These are phyloP conservation scores for Eurystomus glaucurus DNA, from an alignment of 2,797 vertebrate species.

Conservation along the genomic window DNA sequence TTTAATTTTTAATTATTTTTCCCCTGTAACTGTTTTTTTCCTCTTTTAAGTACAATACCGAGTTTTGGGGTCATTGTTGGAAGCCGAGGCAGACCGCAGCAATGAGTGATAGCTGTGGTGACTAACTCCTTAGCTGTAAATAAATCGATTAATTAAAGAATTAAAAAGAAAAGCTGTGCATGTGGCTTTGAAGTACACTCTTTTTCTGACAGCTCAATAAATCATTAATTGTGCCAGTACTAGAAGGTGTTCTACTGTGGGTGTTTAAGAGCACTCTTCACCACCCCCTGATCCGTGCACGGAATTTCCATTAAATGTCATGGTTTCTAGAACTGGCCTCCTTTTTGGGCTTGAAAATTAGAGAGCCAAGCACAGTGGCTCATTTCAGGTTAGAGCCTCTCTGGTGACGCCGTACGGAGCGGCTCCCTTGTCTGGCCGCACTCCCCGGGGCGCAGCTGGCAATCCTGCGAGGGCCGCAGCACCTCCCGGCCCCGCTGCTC, in stretches of 20 bases:
- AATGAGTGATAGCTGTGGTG: background rate
- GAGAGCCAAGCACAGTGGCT: background rate
- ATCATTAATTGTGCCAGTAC: background rate
- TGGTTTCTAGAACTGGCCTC: background rate
- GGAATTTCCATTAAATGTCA: background rate
- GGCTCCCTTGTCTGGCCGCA: no score
- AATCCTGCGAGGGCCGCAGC: rapidly evolving
- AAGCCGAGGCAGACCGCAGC: background rate
- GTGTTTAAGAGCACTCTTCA: background rate
- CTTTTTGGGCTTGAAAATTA: background rate
- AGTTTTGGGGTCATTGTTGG: background rate
- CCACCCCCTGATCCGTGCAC: background rate
- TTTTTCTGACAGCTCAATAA: slow-evolving; percentile 24
- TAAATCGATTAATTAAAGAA: background rate
- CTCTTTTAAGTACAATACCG: background rate
- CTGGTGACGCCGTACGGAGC: rapidly evolving
- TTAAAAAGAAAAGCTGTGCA: background rate
- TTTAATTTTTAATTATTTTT: background rate
- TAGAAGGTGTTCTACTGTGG: background rate
- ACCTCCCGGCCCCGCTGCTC: rapidly evolving
- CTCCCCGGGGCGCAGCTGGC: no score
- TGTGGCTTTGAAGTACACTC: background rate
- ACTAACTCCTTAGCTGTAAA: background rate
- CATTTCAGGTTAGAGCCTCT: background rate
- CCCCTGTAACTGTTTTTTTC: background rate